Evolutionary conservation across 1,140 invertebrate genomes (phyloP).

Genomic region (Drosophila arawakana): DNA sequence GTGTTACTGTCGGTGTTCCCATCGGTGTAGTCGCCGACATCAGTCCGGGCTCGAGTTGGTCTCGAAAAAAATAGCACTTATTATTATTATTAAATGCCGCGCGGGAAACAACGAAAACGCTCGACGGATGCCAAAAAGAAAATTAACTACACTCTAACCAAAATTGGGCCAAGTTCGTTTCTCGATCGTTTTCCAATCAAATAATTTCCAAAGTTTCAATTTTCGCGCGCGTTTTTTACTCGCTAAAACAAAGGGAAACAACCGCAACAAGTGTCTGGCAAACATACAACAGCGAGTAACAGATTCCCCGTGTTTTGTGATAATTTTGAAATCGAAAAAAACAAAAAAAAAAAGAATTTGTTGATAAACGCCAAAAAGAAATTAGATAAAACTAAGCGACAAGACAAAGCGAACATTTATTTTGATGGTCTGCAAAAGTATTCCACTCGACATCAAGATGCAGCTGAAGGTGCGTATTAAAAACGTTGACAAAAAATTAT

Average conservation of each 20-base stretch:
- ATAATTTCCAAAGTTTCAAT: background rate
- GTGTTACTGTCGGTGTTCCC: constrained; percentile 5
- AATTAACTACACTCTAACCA: background rate
- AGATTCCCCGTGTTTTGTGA: constrained; percentile 57
- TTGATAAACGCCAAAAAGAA: constrained; percentile 61
- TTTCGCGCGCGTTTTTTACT: constrained; percentile 26
- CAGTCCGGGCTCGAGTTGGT: constrained; percentile 53
- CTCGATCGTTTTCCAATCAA: constrained; percentile 7
- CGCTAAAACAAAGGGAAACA: constrained; percentile 3
- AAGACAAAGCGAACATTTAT: constrained; percentile 14
- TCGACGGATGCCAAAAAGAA: constrained; percentile 60
- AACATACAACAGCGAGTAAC: constrained; percentile 17
- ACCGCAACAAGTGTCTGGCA: constrained; percentile 10
- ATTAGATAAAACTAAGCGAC: constrained; percentile 64
- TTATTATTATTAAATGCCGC: constrained; percentile 65
- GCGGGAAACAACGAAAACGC: constrained; percentile 56
- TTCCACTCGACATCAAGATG: constrained; percentile 62
- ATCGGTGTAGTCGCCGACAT: constrained; percentile 38
- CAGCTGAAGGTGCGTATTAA: constrained; percentile 68
- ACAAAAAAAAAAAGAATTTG: constrained; percentile 42
- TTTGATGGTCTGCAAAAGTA: constrained; percentile 73
- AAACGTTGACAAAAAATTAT: background rate
- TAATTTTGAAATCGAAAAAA: constrained; percentile 50
- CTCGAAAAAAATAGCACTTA: constrained; percentile 71
- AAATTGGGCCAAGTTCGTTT: constrained; percentile 5